phyloP scores from a whole-genome alignment of 2,888 invertebrate genomes.

The Pteria penguin region DNA sequence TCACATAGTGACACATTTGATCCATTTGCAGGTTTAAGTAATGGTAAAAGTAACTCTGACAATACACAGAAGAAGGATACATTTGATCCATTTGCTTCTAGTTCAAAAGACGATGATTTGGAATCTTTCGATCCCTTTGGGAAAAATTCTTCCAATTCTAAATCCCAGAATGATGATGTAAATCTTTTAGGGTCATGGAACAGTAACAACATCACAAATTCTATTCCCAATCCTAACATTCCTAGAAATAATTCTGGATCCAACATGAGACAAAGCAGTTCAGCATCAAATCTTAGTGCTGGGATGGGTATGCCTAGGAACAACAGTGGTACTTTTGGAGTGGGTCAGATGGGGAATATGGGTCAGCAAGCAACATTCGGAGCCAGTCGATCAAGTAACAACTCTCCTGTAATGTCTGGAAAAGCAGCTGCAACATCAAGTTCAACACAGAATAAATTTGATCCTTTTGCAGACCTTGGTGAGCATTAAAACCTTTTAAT shows the following conservation, averaged over 20 bases:
- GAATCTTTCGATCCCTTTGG: conserved; percentile 56
- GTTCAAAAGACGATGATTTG: conserved; percentile 66
- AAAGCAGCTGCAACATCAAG: conserved; percentile 19
- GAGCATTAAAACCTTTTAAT: conserved; percentile 30
- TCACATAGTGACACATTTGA: conserved; percentile 58
- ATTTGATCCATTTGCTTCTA: conserved; percentile 61
- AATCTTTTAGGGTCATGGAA: conserved; percentile 73
- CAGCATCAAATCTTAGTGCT: conserved; percentile 49
- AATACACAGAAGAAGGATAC: conserved; percentile 58
- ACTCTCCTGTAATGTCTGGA: conserved; percentile 13
- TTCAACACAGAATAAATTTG: conserved; percentile 44
- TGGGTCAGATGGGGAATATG: conserved; percentile 33
- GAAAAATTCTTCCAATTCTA: conserved; percentile 16
- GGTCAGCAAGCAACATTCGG: conserved; percentile 33
- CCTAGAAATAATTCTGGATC: conserved; percentile 50
- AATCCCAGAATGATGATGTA: conserved; percentile 43
- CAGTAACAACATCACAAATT: conserved; percentile 43
- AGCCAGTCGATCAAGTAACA: conserved; percentile 26
- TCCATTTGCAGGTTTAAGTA: conserved; percentile 60
- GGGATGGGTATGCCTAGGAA: conserved; percentile 39
- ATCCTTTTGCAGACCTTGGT: conserved; percentile 77
- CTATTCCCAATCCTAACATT: conserved; percentile 36
- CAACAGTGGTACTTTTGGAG: conserved; percentile 49
- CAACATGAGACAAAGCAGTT: conserved; percentile 56
- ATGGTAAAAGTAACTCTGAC: conserved; percentile 1